These are phyloP conservation scores for Eulacestoma nigropectus DNA, from an alignment of 2,113 vertebrate species.

Conservation along the genomic window DNA sequence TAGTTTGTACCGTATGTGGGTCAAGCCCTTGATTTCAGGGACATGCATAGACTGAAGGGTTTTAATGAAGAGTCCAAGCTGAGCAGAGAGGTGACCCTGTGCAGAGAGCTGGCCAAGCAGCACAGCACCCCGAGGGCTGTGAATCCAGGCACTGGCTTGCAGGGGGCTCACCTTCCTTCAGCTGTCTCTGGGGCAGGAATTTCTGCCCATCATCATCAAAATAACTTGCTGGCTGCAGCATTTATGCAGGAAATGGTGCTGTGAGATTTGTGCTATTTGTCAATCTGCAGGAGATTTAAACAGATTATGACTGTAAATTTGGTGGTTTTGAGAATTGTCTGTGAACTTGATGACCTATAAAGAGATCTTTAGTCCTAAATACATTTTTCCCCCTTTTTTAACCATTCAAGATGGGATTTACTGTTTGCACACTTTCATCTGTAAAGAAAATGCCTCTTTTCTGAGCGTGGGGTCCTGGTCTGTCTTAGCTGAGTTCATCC, in stretches of 20 bases:
- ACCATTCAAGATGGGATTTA: not conserved
- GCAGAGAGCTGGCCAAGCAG: not conserved
- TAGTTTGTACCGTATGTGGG: not conserved
- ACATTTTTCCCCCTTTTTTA: fast-evolving
- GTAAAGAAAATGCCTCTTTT: not conserved
- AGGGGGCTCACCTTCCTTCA: not conserved
- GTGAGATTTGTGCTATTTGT: not conserved
- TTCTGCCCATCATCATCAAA: not conserved
- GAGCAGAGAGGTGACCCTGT: not conserved
- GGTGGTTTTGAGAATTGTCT: not conserved
- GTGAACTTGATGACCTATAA: not conserved
- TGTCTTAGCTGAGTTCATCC: not conserved
- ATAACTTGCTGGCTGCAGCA: not conserved
- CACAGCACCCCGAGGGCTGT: not conserved
- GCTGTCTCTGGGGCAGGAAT: not conserved
- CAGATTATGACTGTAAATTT: not conserved
- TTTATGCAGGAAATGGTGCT: not conserved
- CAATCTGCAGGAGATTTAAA: not conserved
- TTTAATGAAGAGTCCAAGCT: not conserved
- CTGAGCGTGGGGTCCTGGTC: not conserved
- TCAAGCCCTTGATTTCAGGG: not conserved
- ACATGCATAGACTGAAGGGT: not conserved
- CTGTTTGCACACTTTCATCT: not conserved
- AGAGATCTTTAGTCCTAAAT: not conserved
- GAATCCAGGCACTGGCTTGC: not conserved